Evolutionary conservation across 64 coral and sea anemone genomes (phyloP).

Genomic region (Montipora capricornis): DNA sequence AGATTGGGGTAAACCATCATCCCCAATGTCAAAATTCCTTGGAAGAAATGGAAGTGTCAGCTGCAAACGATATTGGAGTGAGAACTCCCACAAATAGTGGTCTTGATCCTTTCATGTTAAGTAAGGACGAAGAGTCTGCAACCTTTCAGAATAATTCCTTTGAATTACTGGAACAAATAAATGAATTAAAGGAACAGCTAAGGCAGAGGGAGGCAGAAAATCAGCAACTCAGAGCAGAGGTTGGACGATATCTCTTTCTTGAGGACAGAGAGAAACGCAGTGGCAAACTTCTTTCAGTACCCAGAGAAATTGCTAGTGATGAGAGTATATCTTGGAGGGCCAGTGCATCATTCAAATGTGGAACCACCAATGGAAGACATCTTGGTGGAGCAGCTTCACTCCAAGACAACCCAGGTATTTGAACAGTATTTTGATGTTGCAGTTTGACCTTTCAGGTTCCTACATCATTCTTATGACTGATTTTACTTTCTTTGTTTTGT

Average conservation of each 20-base stretch:
- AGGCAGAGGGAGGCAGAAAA: neutral
- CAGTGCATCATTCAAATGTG: too few relatives aligned
- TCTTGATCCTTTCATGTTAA: neutral
- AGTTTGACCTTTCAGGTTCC: too few relatives aligned
- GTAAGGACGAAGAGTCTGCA: neutral
- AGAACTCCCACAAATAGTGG: neutral
- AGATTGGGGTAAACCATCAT: neutral
- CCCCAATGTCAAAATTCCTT: neutral
- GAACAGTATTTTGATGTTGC: too few relatives aligned
- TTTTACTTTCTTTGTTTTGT: too few relatives aligned
- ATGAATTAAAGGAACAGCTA: neutral
- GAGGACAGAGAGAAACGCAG: neutral
- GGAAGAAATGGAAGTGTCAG: neutral
- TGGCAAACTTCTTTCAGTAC: neutral
- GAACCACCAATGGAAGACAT: too few relatives aligned
- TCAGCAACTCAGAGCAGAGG: neutral
- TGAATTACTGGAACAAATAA: neutral
- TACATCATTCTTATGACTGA: too few relatives aligned
- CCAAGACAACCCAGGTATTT: too few relatives aligned
- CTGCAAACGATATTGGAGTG: too few relatives aligned
- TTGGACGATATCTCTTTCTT: neutral
- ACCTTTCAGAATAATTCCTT: neutral
- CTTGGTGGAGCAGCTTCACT: too few relatives aligned
- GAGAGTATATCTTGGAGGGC: too few relatives aligned
- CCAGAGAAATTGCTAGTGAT: too few relatives aligned